Conservation (phyloP, 2,113 vertebrate genomes). For the Podarcis muralis region DNA sequence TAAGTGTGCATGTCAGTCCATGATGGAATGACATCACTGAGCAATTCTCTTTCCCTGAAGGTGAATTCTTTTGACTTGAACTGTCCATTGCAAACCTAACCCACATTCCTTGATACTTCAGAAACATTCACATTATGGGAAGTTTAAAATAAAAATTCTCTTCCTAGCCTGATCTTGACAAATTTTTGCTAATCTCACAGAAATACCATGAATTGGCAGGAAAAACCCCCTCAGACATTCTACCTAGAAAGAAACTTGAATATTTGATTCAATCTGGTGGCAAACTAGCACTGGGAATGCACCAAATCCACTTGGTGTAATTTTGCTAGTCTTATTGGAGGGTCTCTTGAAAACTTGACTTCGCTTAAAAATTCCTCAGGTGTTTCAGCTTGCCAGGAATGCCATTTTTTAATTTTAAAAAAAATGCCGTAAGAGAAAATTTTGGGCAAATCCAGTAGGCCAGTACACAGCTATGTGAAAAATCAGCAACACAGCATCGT, state of each 20-base stretch:
- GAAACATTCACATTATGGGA: neutral
- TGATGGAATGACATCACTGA: slow-evolving; percentile 48
- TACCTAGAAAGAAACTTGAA: neutral
- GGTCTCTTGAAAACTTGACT: neutral
- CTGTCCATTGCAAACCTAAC: neutral
- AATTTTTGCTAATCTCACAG: neutral
- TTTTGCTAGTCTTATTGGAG: neutral
- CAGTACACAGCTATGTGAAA: neutral
- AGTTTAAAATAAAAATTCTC: neutral
- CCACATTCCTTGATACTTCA: neutral
- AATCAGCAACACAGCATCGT: neutral
- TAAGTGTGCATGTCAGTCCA: slow-evolving; percentile 49
- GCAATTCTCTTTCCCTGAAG: slow-evolving; percentile 52
- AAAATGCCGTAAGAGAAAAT: too few relatives aligned
- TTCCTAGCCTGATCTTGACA: neutral
- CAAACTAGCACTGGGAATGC: too few relatives aligned
- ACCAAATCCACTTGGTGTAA: neutral
- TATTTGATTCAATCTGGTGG: neutral
- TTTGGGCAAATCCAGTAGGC: neutral
- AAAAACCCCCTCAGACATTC: neutral
- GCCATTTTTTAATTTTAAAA: neutral
- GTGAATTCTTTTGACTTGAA: slow-evolving; percentile 44
- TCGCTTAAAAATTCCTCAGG: neutral
- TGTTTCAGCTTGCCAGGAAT: neutral
- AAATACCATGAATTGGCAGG: neutral